Conservation (phyloP, 1,140 invertebrate genomes). For the Cyrtorhinus lividipennis region DNA sequence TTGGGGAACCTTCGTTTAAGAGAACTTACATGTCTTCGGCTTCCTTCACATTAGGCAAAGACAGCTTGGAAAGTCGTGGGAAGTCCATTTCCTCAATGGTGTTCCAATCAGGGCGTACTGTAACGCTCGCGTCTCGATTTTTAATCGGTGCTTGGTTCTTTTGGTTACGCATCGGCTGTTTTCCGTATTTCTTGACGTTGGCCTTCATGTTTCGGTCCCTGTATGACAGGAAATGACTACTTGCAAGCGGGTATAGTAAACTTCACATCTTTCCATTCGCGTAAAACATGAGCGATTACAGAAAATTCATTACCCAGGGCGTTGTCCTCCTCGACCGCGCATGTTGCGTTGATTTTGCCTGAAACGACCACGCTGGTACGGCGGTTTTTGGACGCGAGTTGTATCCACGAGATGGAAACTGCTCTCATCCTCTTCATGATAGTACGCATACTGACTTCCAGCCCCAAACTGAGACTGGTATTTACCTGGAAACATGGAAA, state of each 20-base stretch:
- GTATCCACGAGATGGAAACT: constrained; percentile 97
- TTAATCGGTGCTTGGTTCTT: constrained; percentile 70
- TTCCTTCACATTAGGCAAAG: constrained; percentile 74
- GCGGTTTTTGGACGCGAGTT: constrained; percentile 74
- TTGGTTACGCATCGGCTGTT: constrained; percentile 54
- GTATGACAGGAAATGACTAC: constrained; percentile 8
- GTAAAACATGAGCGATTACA: too few species aligned
- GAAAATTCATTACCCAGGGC: constrained; percentile 27
- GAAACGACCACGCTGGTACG: constrained; percentile 77
- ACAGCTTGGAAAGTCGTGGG: constrained; percentile 81
- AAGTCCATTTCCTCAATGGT: constrained; percentile 99
- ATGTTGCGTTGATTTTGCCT: constrained; percentile 61
- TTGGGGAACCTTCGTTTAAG: too few species aligned
- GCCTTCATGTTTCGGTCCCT: constrained; percentile 46
- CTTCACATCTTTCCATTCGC: too few species aligned
- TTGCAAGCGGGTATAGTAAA: not conserved
- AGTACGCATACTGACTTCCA: constrained; percentile 91
- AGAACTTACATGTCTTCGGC: constrained; percentile 47
- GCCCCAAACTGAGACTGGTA: constrained; percentile 91
- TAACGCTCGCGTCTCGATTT: constrained; percentile 94
- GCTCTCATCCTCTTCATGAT: constrained; percentile 95
- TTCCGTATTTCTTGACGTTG: constrained; percentile 61
- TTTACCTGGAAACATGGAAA: constrained; percentile 54
- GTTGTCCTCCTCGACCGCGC: constrained; percentile 54
- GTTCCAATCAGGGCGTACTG: constrained; percentile 88